phyloP scores from a whole-genome alignment of 64 coral and sea anemone genomes.

The Stichodactyla helianthus region DNA sequence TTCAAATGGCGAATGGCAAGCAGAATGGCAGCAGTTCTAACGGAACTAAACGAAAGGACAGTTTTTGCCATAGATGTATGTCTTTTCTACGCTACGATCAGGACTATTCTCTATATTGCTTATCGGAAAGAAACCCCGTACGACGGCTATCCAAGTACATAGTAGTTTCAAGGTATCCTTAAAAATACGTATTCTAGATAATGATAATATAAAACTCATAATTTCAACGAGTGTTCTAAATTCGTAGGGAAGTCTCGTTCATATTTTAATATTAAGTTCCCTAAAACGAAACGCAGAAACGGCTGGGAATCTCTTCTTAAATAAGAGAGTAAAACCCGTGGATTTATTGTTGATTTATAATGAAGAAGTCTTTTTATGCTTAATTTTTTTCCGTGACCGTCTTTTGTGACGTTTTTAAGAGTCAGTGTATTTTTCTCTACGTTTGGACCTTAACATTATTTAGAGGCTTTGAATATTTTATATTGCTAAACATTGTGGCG shows the following conservation, averaged over 20 bases:
- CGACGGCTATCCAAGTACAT: constrained; percentile 66
- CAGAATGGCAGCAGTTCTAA: background rate
- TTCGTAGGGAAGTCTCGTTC: background rate
- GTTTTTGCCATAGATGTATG: background rate
- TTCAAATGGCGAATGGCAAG: constrained; percentile 9
- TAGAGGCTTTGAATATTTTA: constrained; percentile 93
- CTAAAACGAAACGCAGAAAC: constrained; percentile 8
- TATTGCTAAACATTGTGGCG: constrained; percentile 81
- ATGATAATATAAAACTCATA: background rate
- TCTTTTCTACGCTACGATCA: background rate
- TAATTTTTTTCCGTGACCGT: background rate
- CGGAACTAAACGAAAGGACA: background rate
- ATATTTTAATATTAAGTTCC: background rate
- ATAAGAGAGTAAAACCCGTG: background rate
- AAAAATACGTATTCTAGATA: background rate
- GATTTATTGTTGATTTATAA: background rate
- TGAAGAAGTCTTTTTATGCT: background rate
- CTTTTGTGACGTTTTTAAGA: background rate
- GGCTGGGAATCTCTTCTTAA: background rate
- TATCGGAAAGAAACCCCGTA: constrained; percentile 78
- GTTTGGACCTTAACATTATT: constrained; percentile 69
- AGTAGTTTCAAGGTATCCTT: constrained; percentile 99
- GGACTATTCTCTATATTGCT: constrained; percentile 52
- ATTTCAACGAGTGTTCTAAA: too few species aligned
- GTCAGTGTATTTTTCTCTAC: background rate